phyloP scores from a whole-genome alignment of 2,888 invertebrate species.

The Drosophila prolongata region DNA sequence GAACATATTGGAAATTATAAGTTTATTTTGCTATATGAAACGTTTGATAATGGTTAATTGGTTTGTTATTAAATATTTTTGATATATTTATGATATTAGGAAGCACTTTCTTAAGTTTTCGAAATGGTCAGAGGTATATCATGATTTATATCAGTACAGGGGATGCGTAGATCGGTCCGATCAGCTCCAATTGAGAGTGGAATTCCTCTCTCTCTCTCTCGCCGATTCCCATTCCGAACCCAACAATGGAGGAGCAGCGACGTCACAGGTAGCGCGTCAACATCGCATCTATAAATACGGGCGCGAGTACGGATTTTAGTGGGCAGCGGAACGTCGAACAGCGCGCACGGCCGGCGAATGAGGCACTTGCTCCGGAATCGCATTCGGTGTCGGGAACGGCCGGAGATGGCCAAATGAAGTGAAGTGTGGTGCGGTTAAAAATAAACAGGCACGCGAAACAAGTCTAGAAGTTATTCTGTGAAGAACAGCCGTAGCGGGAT shows the following conservation, averaged over 20 bases:
- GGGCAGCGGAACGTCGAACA: conserved; percentile 57
- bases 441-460: conserved; percentile 50
- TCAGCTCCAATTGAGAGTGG: neutral
- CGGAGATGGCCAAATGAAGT: conserved; percentile 47
- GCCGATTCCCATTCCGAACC: conserved; percentile 16
- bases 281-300: conserved; percentile 66
- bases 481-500: conserved; percentile 8
- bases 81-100: no score
- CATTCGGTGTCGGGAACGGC: conserved; percentile 11
- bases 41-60: no score
- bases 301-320: conserved; percentile 43
- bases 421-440: conserved; percentile 71
- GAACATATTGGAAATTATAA: no score
- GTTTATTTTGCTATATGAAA: no score
- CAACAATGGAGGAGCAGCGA: conserved; percentile 41
- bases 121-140: no score
- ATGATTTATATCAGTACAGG: neutral
- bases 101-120: no score
- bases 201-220: conserved; percentile 12
- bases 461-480: conserved; percentile 26
- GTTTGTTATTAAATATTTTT: no score
- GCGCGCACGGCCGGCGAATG: conserved; percentile 47
- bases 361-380: conserved; percentile 35
- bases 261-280: conserved; percentile 76
- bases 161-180: neutral